These are phyloP conservation scores for Coregonus ussuriensis DNA, from an alignment of 2,797 vertebrate genomes.

Conservation along the genomic window DNA sequence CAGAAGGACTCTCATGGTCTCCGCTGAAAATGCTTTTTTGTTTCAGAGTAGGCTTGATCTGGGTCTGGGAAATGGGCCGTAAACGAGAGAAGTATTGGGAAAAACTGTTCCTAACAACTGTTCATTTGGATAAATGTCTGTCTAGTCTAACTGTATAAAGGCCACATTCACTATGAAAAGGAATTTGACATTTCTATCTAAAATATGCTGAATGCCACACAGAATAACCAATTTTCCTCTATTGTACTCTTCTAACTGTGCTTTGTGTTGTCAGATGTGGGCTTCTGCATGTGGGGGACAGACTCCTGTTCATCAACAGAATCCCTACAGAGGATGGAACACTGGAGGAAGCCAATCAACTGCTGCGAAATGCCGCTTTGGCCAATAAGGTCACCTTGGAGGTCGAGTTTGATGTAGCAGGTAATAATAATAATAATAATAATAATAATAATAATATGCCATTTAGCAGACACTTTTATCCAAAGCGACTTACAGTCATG, in stretches of 20 bases:
- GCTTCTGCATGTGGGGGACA: conserved; percentile 92
- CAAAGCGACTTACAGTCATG: too few species aligned
- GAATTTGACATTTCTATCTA: too few species aligned
- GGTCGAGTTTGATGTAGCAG: conserved; percentile 94
- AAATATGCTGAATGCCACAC: too few species aligned
- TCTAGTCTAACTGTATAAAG: too few species aligned
- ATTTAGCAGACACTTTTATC: too few species aligned
- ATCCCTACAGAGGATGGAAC: conserved; percentile 94
- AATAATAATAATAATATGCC: too few species aligned
- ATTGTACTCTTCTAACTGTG: background rate
- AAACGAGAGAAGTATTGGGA: too few species aligned
- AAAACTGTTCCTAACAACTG: too few species aligned
- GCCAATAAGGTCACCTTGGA: conserved; percentile 92
- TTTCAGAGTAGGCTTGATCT: background rate
- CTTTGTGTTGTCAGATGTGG: conserved; percentile 82
- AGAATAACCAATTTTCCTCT: background rate
- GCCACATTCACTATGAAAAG: too few species aligned
- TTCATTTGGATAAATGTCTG: too few species aligned
- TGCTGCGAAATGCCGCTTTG: conserved; percentile 90
- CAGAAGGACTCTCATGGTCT: background rate
- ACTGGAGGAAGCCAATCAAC: conserved; percentile 95
- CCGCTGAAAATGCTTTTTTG: background rate
- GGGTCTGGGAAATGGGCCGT: background rate
- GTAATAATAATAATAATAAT: conserved; percentile 57
- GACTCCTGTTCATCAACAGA: conserved; percentile 91